A percentile compares a stretch with the other conserved stretches of the same genome.
phyloP scores from a whole-genome alignment of 2,113 vertebrate genomes.

The Cavia porcellus region DNA sequence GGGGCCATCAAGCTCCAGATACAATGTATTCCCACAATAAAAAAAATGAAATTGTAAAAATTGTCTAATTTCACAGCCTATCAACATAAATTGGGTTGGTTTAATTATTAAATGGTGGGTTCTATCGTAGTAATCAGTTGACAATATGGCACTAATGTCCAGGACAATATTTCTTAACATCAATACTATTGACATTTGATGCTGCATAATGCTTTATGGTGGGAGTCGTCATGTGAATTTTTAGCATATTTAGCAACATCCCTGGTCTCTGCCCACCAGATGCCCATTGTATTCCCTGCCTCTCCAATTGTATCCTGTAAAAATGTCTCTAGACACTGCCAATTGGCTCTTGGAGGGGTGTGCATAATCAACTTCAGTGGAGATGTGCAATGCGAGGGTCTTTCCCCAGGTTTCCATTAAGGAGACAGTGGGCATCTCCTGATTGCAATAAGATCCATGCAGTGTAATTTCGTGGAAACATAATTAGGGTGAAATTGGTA shows the following conservation, averaged over 20 bases:
- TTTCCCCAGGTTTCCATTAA: constrained; percentile 64
- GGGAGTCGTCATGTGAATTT: neutral
- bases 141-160: constrained; percentile 18
- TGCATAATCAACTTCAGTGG: constrained; percentile 1
- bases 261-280: neutral
- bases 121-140: neutral
- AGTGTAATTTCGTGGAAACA: constrained; percentile 65
- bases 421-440: constrained; percentile 58
- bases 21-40: neutral
- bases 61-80: neutral
- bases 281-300: neutral
- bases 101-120: neutral
- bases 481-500: constrained; percentile 73
- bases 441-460: constrained; percentile 70
- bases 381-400: constrained; percentile 17
- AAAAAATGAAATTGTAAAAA: neutral
- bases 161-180: neutral
- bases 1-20: neutral
- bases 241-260: neutral
- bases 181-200: neutral
- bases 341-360: neutral
- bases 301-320: neutral
- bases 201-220: neutral
- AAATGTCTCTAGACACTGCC: constrained; percentile 25
- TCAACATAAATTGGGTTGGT: neutral